These are phyloP conservation scores for Orthonevra nobilis DNA, from an alignment of 2,888 invertebrate genomes.

Conservation along the genomic window DNA sequence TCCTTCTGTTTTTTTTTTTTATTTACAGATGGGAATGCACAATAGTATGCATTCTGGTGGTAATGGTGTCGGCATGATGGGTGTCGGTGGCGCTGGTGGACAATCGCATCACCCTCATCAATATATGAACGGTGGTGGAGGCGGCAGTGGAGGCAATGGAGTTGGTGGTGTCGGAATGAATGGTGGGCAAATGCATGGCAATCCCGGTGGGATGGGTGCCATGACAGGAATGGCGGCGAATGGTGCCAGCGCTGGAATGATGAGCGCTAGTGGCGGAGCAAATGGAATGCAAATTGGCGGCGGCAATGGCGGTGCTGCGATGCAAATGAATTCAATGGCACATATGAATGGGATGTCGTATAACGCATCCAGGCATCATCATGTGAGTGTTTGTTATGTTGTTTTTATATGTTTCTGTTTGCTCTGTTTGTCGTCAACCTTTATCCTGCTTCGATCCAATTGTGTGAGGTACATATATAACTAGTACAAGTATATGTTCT, in stretches of 20 bases:
- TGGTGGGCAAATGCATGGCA: slow-evolving; percentile 67
- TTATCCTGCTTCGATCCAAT: slow-evolving; percentile 46
- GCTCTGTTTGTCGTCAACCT: slow-evolving; percentile 44
- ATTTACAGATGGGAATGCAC: slow-evolving; percentile 78
- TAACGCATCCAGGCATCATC: slow-evolving; percentile 79
- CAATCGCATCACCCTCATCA: slow-evolving; percentile 75
- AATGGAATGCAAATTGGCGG: slow-evolving; percentile 77
- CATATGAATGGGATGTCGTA: slow-evolving; percentile 78
- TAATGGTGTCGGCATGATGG: slow-evolving; percentile 71
- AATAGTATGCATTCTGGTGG: slow-evolving; percentile 69
- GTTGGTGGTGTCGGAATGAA: slow-evolving; percentile 70
- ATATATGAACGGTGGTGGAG: slow-evolving; percentile 77
- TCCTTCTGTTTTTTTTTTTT: slow-evolving; percentile 33
- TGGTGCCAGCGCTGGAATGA: slow-evolving; percentile 77
- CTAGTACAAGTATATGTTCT: too few species aligned
- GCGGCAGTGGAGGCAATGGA: slow-evolving; percentile 62
- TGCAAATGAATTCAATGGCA: slow-evolving; percentile 74
- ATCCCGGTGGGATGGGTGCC: slow-evolving; percentile 74
- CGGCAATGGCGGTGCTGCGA: slow-evolving; percentile 73
- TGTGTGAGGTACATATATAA: too few species aligned
- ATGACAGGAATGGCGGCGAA: slow-evolving; percentile 73
- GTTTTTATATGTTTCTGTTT: slow-evolving; percentile 21
- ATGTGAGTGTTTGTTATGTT: slow-evolving; percentile 75
- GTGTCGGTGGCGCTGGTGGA: slow-evolving; percentile 71
- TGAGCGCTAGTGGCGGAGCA: slow-evolving; percentile 77